Base-by-base conservation (phyloP, 2,888 invertebrate species). In the Stenolophus ochropezus region DNA sequence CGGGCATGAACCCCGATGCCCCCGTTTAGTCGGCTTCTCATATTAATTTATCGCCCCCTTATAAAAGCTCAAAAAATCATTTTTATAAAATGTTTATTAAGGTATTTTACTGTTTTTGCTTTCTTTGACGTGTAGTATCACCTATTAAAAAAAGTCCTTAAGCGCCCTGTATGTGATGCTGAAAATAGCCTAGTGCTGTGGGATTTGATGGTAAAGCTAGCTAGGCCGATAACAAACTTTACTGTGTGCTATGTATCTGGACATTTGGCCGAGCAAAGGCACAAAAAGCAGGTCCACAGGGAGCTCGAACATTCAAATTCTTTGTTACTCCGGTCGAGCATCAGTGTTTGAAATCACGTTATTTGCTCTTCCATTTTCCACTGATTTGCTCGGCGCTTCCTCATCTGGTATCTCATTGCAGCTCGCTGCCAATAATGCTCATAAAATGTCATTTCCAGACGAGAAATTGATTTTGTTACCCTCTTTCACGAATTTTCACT, bases 271-370 rank as follows among this genome's bases (percentile, higher is more conserved):
- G n/a, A n/a, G n/a, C n/a, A n/a, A n/a, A n/a, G n/a, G n/a, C 21
- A 20, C 73, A 49, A 73, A 73, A 73, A 73, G 49, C 47, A n/a
- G 18, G n/a, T 73, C 47, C 27, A 14, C n/a, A 47, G 49, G 49
- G 47, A 49, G 23, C 47, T 14, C 73, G 73, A 73, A 49, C 47
- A 73, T 73, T 73, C 47, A 73, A 73, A 73, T 73, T 47, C 71
- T 73, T 73, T 73, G 49, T 73, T 73, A 27, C 49, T 47, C 42
- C 71, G 71, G 42, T n/a, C 14, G 49, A 23, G 23, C 47, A 49
- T 23, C 27, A 11, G n/a, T 73, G 21, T 47, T 73, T 73, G 47
- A 49, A 73, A 49, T 73, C 47, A 21, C 49, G 73, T 73, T 73
- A 73, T 73, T 73, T 49, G 73, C 23, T 73, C 47, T 71, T 49